Conservation (phyloP, 2,113 vertebrate genomes). For the Atractosteus spatula region DNA sequence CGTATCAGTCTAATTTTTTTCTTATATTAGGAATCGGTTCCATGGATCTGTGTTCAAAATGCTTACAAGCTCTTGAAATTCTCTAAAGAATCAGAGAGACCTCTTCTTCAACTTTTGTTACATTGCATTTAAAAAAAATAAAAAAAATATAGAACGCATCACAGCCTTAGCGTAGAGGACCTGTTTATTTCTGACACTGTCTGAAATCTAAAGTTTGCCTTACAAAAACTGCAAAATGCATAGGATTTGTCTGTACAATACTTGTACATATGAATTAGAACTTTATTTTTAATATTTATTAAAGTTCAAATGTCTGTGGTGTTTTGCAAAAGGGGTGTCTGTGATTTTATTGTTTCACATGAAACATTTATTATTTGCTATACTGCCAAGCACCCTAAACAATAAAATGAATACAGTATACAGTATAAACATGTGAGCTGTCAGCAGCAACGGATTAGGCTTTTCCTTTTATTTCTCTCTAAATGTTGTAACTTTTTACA, state of each 20-base stretch:
- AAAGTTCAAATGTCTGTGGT: slow-evolving; percentile 78
- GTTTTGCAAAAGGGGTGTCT: slow-evolving; percentile 74
- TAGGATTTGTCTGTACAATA: slow-evolving; percentile 73
- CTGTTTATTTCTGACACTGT: slow-evolving; percentile 51
- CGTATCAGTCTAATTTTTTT: too few species aligned
- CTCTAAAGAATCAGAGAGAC: slow-evolving; percentile 11
- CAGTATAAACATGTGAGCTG: too few species aligned
- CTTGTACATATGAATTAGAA: slow-evolving; percentile 84
- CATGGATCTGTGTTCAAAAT: not conserved
- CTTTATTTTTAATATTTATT: slow-evolving; percentile 92
- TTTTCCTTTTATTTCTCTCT: too few species aligned
- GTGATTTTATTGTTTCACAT: slow-evolving; percentile 41
- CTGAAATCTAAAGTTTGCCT: slow-evolving; percentile 53
- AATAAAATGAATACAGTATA: too few species aligned
- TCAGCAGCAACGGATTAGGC: too few species aligned
- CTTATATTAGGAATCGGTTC: too few species aligned
- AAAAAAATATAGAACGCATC: slow-evolving; percentile 55
- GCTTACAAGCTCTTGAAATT: not conserved
- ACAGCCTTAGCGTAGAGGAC: slow-evolving; percentile 56
- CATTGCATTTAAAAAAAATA: slow-evolving; percentile 32
- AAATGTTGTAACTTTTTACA: too few species aligned
- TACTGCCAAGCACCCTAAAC: too few species aligned
- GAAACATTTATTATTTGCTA: not conserved
- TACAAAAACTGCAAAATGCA: slow-evolving; percentile 58
- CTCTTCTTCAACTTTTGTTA: slow-evolving; percentile 34